Evolutionary conservation across 2,113 vertebrate species (phyloP).

Genomic region (Eidolon helvum): DNA sequence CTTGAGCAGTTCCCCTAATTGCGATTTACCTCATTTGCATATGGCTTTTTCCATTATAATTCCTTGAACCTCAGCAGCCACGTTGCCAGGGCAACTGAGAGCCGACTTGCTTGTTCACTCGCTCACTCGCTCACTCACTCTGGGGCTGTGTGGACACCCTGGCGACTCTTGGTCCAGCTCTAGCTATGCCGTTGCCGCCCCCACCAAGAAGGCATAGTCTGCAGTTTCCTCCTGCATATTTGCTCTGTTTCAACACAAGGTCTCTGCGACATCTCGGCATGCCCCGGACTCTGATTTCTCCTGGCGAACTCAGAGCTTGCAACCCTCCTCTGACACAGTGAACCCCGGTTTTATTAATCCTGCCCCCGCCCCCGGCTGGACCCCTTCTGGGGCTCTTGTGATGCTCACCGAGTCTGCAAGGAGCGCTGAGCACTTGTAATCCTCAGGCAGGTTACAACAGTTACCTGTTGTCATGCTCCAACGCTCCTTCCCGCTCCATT

Average conservation of each 20-base stretch:
- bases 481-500: accelerated
- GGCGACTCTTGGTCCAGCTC: background rate
- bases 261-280: accelerated
- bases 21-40: conserved; percentile 44
- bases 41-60: conserved; percentile 41
- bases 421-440: accelerated
- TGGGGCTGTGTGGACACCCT: background rate
- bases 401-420: accelerated
- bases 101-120: background rate
- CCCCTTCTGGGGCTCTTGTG: background rate
- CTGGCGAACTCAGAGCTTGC: accelerated
- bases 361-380: background rate
- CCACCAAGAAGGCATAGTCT: background rate
- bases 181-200: background rate
- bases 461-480: accelerated
- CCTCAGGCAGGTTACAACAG: background rate
- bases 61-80: background rate
- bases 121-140: too few relatives aligned
- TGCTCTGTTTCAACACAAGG: background rate
- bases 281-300: background rate
- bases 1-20: background rate
- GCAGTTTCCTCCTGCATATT: background rate
- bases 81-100: conserved; percentile 48
- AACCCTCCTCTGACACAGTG: accelerated
- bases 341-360: accelerated